Evolutionary conservation across 2,888 invertebrate species (phyloP), one percentile per base, ranked within the genome.

Genomic region (Chorisops tibialis): DNA sequence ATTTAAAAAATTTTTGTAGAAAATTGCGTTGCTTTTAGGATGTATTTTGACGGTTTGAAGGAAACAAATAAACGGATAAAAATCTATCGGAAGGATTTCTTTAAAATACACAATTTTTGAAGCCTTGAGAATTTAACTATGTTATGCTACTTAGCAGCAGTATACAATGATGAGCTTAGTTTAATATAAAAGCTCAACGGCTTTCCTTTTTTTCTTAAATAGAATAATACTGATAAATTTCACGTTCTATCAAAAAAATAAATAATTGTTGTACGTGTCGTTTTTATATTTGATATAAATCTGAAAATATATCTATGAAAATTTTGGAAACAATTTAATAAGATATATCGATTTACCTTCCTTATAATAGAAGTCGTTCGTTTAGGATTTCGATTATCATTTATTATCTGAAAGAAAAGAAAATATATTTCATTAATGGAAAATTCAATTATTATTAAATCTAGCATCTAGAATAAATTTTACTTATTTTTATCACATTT

Each of bases 351-450:
- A 9, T 22, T 54, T 59, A 59, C 59, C 62, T 62, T 64, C 62
- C 54, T 35, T 56, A 48, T 48, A 16, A 45, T 59, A 62, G 62
- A 64, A 64, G 64, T 64, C 64, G 64, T 64, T 64, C 64, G 64
- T 59, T 64, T 64, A 51, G 64, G 61, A 63, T 61, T 63, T 64
- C 61, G 64, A 61, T 61, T 63, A 45, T 56, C 59, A 61, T 61
- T 61, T 59, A 48, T 45, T 58, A 64, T 61, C 64, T 64, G 52
- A 38, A 63, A 59, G 16, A 3, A 12, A 16, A 14, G 7, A 30
- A 30, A 30, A 30, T 30, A 7, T 9, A n/a, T n/a, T n/a, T n/a
- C n/a, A n/a, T n/a, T n/a, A n/a, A n/a, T n/a, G n/a, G n/a, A n/a
- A n/a, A n/a, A n/a, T n/a, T n/a, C n/a, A n/a, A n/a, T n/a, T n/a